These are phyloP conservation scores for Notolabrus celidotus DNA, from an alignment of 2,797 vertebrate genomes.

Conservation along the genomic window DNA sequence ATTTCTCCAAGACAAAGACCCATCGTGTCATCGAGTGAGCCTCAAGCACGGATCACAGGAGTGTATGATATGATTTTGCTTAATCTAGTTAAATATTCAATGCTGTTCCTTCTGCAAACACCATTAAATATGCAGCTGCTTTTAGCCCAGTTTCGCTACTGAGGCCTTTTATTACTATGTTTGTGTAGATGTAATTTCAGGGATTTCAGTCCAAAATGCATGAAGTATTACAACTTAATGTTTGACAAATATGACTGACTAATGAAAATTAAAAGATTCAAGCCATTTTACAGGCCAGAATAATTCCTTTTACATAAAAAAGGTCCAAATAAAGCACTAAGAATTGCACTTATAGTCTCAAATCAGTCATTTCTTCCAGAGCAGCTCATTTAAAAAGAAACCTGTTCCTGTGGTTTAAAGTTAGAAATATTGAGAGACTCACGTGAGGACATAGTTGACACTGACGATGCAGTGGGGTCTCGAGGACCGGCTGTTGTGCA, in stretches of 20 bases:
- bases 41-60: constrained; percentile 52
- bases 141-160: constrained; percentile 8
- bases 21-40: constrained; percentile 42
- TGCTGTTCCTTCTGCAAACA: constrained; percentile 45
- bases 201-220: constrained; percentile 26
- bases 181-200: constrained; percentile 13
- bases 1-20: constrained; percentile 67
- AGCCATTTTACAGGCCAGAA: not conserved
- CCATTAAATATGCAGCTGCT: constrained; percentile 41
- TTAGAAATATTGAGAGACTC: constrained; percentile 77
- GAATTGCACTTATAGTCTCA: not conserved
- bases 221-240: constrained; percentile 3
- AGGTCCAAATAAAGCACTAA: too few species aligned
- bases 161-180: constrained; percentile 23
- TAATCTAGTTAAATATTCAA: constrained; percentile 65
- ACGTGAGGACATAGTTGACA: constrained; percentile 99
- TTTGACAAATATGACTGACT: too few species aligned
- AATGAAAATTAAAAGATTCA: constrained; percentile 1
- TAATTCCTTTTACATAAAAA: not conserved
- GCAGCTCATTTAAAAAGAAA: too few species aligned
- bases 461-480: constrained; percentile 99
- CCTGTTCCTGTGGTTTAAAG: not conserved
- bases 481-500: constrained; percentile 98
- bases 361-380: too few species aligned
- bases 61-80: constrained; percentile 57